Evolutionary conservation across 1,140 invertebrate species (phyloP), one percentile per base, ranked within the genome.

Genomic region (Ceratina australensis): DNA sequence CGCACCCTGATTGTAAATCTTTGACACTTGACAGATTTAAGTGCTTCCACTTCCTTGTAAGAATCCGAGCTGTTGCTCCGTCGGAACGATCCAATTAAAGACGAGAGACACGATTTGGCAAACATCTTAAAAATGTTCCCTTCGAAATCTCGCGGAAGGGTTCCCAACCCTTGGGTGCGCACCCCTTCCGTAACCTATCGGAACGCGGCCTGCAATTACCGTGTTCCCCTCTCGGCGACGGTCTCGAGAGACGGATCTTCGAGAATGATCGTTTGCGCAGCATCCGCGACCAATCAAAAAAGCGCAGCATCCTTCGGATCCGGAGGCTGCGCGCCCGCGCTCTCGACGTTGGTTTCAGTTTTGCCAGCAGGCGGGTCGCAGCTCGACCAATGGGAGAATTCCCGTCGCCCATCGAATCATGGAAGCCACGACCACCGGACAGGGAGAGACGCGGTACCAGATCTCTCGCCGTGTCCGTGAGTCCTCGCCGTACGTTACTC

Each of bases 281-380:
- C 54, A 28, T 61, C 13, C 64, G 68, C 74, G 77, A 65, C 82
- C 82, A 83, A 83, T 83, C 71, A 49, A 71, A 50, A 60, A 52
- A 59, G 28, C 52, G 49, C 22, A 24, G 66, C 26, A 15, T 18
- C 18, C 18, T 8, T 42, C 33, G 33, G 33, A 42, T 42, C 33
- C 33, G 5, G 33, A 42, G 33, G 33, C 33, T 10, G 33, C 33
- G 33, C 33, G 33, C 33, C 33, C 33, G 33, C 33, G 33, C 33
- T 42, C 33, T 42, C 33, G 33, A 42, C 33, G 33, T 42, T 42
- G 33, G 33, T 42, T 42, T 42, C 33, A 42, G 33, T 42, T 42
- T 42, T 4, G 22, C 3, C 8, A n/a, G 12, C 72, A 28, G 84
- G 83, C 83, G 60, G 54, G 12, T n/a, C 69, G 24, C 0, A 0